phyloP scores from a whole-genome alignment of 2,797 vertebrate genomes.

The Anabacerthia variegaticeps region DNA sequence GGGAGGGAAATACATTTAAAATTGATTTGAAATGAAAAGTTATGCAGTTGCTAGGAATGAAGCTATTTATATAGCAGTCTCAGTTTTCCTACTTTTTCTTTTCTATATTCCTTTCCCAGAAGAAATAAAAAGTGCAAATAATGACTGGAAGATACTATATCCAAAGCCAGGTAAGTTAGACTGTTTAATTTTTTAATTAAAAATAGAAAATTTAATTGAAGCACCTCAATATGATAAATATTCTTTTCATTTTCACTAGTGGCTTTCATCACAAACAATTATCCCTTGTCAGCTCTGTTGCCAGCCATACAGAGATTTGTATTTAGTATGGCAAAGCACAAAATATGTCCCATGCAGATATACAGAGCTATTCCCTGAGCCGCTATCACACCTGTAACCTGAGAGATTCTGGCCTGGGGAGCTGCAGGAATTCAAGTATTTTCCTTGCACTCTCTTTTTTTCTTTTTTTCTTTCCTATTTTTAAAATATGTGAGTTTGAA shows the following conservation, averaged over 20 bases:
- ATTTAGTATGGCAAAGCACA: background rate
- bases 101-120: slow-evolving; percentile 3
- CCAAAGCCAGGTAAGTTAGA: slow-evolving; percentile 2
- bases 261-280: background rate
- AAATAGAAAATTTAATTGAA: background rate
- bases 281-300: background rate
- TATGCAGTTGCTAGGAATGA: slow-evolving; percentile 46
- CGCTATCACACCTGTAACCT: background rate
- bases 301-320: background rate
- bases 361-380: background rate
- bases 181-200: background rate
- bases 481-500: slow-evolving; percentile 43
- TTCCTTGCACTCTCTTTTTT: background rate
- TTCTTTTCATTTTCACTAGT: background rate
- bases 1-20: slow-evolving; percentile 49
- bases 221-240: background rate
- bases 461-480: background rate
- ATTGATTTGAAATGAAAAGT: slow-evolving; percentile 58
- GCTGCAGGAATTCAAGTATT: background rate
- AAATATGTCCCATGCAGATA: background rate
- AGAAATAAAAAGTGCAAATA: slow-evolving; percentile 17
- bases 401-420: background rate
- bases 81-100: slow-evolving; percentile 14
- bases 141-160: background rate
- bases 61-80: slow-evolving; percentile 44